phyloP scores from a whole-genome alignment of 1,140 invertebrate genomes.

The Pentalonia nigronervosa region DNA sequence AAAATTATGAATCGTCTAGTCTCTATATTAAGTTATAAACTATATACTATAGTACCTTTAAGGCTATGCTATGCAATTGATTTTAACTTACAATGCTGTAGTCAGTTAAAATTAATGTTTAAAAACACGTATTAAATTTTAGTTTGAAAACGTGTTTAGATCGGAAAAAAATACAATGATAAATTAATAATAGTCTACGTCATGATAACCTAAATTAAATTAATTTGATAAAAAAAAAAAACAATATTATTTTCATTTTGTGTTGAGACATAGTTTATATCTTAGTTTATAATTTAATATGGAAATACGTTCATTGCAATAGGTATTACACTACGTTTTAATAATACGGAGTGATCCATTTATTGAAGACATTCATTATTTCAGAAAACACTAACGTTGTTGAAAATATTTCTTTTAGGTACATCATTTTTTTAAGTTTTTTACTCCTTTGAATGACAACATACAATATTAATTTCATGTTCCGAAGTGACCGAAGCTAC shows the following conservation, averaged over 20 bases:
- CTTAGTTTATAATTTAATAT: neutral
- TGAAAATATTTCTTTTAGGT: neutral
- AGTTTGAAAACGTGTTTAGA: conserved; percentile 17
- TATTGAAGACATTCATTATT: neutral
- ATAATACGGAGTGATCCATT: neutral
- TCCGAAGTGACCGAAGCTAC: too few species aligned
- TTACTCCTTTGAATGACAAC: too few species aligned
- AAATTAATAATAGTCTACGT: neutral
- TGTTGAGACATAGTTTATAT: neutral
- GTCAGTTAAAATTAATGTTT: conserved; percentile 12
- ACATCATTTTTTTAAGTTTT: too few species aligned
- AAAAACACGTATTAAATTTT: neutral
- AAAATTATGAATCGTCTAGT: neutral
- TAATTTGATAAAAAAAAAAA: conserved; percentile 6
- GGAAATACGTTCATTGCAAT: neutral
- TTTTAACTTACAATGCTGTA: neutral
- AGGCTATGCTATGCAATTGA: neutral
- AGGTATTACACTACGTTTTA: neutral
- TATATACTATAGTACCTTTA: neutral
- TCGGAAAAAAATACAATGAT: neutral
- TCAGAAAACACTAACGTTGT: too few species aligned
- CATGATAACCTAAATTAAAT: conserved; percentile 5
- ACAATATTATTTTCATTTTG: neutral
- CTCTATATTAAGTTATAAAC: neutral
- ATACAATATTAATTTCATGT: too few species aligned